A percentile compares a stretch with the other conserved stretches of the same genome.
phyloP scores from a whole-genome alignment of 2,797 vertebrate genomes.

The Diplodus puntazzo region DNA sequence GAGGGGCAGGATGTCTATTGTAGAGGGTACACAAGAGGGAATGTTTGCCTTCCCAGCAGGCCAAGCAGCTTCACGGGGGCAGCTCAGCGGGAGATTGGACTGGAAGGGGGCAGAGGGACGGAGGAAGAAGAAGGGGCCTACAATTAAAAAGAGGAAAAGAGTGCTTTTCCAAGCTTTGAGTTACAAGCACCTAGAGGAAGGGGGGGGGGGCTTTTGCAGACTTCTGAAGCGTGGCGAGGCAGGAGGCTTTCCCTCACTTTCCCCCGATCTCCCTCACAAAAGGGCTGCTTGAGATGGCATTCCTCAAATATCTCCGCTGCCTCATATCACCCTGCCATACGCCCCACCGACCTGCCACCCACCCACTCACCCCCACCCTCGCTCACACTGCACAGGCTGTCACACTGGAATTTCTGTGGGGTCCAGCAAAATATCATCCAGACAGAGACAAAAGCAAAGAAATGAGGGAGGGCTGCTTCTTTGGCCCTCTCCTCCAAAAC shows the following conservation, averaged over 20 bases:
- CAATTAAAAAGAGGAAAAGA: conserved; percentile 61
- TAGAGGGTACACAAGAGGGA: conserved; percentile 64
- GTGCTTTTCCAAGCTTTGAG: conserved; percentile 69
- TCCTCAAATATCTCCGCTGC: conserved; percentile 75
- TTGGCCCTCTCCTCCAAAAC: conserved; percentile 37
- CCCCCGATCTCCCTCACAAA: conserved; percentile 56
- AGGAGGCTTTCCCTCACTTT: conserved; percentile 62
- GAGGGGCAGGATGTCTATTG: conserved; percentile 77
- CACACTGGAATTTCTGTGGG: conserved; percentile 62
- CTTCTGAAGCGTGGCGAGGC: conserved; percentile 59
- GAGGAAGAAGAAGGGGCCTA: conserved; percentile 39
- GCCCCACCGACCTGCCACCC: conserved; percentile 32
- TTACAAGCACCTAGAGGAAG: conserved; percentile 59
- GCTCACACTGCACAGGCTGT: conserved; percentile 39
- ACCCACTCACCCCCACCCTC: neutral
- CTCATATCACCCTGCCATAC: conserved; percentile 47
- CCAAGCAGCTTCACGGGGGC: conserved; percentile 66
- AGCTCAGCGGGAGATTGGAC: conserved; percentile 44
- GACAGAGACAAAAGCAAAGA: conserved; percentile 51
- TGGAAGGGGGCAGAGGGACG: conserved; percentile 38
- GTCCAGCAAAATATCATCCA: conserved; percentile 56
- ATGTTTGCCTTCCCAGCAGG: conserved; percentile 83
- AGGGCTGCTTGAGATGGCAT: conserved; percentile 73
- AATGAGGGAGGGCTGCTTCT: conserved; percentile 19
- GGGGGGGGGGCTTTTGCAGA: conserved; percentile 29